These are phyloP conservation scores for Oceanodroma leucorhoa DNA, from an alignment of 2,797 vertebrate species.

Conservation along the genomic window DNA sequence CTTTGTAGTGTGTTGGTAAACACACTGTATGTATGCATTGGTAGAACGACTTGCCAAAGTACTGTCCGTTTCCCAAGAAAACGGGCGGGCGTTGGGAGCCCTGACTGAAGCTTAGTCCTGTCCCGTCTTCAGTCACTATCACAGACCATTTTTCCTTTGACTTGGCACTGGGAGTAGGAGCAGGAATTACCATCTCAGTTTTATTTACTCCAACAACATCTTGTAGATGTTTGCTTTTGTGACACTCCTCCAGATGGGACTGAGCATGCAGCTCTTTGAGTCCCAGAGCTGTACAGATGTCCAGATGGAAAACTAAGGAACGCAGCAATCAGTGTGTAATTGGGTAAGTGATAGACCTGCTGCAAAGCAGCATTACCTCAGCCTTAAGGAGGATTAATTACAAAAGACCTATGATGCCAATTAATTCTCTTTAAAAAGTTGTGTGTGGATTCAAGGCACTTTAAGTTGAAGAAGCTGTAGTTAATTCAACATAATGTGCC, in stretches of 20 bases:
- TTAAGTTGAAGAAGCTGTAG: conserved; percentile 12
- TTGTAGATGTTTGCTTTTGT: conserved; percentile 45
- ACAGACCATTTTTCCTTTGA: background rate
- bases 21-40: background rate
- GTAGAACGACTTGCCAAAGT: background rate
- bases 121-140: background rate
- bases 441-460: background rate
- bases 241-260: conserved; percentile 55
- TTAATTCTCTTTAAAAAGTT: conserved; percentile 60
- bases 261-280: conserved; percentile 31
- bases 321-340: conserved; percentile 45
- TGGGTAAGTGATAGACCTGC: conserved; percentile 60
- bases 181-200: background rate
- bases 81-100: background rate
- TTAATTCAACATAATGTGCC: conserved; percentile 5
- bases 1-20: background rate
- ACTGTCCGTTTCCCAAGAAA: background rate
- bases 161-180: background rate
- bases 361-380: conserved; percentile 61
- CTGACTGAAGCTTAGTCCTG: background rate
- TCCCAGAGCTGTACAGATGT: conserved; percentile 53
- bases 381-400: conserved; percentile 61
- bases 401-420: conserved; percentile 43
- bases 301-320: conserved; percentile 53
- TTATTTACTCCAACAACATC: conserved; percentile 46